Evolutionary conservation across 2,797 vertebrate genomes (phyloP).

Genomic region (Graptemys geographica): DNA sequence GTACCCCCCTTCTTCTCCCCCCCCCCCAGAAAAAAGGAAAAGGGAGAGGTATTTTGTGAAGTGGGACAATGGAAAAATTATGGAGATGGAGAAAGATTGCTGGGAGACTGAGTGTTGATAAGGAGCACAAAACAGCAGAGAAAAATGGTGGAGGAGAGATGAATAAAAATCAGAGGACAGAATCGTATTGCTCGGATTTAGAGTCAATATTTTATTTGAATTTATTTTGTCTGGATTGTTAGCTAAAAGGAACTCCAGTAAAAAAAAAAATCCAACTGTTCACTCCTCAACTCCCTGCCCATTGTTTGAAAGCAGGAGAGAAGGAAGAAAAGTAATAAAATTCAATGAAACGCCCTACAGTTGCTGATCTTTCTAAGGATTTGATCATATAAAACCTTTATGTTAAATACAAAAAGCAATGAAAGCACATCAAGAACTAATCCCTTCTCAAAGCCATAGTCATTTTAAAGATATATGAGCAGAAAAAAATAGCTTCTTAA

Average conservation of each 20-base stretch:
- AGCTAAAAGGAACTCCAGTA: neutral
- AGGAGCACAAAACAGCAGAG: neutral
- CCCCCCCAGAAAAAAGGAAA: neutral
- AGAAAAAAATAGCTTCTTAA: neutral
- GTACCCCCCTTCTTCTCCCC: rapidly evolving
- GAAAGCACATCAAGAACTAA: constrained; percentile 26
- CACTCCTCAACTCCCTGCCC: neutral
- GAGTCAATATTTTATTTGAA: neutral
- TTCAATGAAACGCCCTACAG: neutral
- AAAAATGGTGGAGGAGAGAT: neutral
- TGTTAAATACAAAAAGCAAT: constrained; percentile 35
- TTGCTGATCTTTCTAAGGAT: neutral
- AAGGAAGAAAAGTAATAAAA: neutral
- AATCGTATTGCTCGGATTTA: neutral
- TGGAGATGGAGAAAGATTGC: neutral
- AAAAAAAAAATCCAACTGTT: neutral
- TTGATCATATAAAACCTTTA: neutral
- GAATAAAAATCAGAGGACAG: neutral
- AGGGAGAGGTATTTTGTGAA: neutral
- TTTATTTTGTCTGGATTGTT: neutral
- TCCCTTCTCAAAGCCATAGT: constrained; percentile 36
- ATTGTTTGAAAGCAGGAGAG: neutral
- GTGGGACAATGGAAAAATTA: neutral
- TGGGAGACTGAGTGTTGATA: neutral
- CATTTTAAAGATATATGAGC: neutral